Conservation (phyloP, 2,888 invertebrate species). For the Chloroclystis v-ata region DNA sequence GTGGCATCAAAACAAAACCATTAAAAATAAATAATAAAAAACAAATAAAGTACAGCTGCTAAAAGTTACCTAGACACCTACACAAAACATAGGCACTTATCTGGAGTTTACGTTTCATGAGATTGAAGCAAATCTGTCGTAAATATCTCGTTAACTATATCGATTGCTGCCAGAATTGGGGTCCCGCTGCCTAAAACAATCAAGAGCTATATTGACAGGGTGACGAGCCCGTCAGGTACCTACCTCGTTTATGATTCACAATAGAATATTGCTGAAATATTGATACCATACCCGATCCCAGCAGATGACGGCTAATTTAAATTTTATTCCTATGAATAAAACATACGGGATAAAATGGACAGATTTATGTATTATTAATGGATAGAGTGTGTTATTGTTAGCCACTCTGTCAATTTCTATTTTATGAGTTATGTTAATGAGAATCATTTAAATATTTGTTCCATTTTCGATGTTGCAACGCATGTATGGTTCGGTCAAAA, state of each 20-base stretch:
- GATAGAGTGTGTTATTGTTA: constrained; percentile 7
- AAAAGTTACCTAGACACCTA: too few relatives aligned
- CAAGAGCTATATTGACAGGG: constrained; percentile 19
- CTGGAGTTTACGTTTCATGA: not conserved
- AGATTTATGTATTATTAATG: constrained; percentile 4
- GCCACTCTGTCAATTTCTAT: not conserved
- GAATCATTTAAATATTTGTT: too few relatives aligned
- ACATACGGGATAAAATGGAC: constrained; percentile 26
- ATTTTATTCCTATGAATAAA: constrained; percentile 31
- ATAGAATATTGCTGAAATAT: constrained; percentile 28
- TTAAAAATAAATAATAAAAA: too few relatives aligned
- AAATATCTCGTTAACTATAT: not conserved
- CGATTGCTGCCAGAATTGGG: not conserved
- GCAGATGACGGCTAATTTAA: constrained; percentile 27
- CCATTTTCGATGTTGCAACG: too few relatives aligned
- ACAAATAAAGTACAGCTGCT: too few relatives aligned
- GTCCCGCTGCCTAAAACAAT: constrained; percentile 13
- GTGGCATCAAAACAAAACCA: too few relatives aligned
- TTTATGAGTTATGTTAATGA: too few relatives aligned
- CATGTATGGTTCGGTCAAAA: too few relatives aligned
- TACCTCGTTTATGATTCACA: constrained; percentile 23
- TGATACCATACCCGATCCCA: constrained; percentile 21
- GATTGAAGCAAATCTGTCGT: not conserved
- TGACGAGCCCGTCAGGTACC: constrained; percentile 14
- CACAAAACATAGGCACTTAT: not conserved